These are phyloP conservation scores for Ricordea florida DNA, from an alignment of 92 coral and sea anemone genomes.

Conservation along the genomic window DNA sequence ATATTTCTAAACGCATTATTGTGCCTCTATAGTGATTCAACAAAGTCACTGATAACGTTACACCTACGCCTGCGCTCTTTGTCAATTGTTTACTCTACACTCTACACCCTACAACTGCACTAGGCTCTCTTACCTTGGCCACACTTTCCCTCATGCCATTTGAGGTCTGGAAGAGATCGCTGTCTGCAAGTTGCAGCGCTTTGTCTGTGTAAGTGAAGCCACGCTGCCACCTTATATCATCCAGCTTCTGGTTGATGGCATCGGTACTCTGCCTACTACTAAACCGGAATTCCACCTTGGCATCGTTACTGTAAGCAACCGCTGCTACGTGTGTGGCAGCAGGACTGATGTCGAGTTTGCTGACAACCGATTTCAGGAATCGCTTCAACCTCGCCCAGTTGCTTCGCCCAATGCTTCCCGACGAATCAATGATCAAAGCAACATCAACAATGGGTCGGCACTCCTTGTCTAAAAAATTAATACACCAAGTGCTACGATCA, in stretches of 20 bases:
- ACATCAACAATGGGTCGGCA: constrained; percentile 1
- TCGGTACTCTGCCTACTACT: not conserved
- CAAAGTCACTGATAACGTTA: too few species aligned
- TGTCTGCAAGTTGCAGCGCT: constrained; percentile 3
- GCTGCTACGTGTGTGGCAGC: constrained; percentile 1
- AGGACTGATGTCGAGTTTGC: not conserved
- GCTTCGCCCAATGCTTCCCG: constrained; percentile 29
- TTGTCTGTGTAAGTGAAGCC: constrained; percentile 22
- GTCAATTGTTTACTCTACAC: too few species aligned
- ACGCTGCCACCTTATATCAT: not conserved
- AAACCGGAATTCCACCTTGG: constrained; percentile 15
- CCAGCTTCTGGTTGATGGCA: not conserved
- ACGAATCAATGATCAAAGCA: constrained; percentile 20
- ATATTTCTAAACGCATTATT: too few species aligned
- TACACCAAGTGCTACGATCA: too few species aligned
- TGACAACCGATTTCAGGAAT: not conserved
- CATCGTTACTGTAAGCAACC: not conserved
- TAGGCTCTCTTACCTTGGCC: constrained; percentile 28
- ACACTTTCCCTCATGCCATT: constrained; percentile 13
- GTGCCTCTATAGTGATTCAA: too few species aligned
- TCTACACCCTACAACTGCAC: too few species aligned
- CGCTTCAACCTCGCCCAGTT: constrained; percentile 23
- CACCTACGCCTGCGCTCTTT: too few species aligned
- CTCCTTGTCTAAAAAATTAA: not conserved
- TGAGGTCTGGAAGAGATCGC: not conserved